Base-by-base conservation (phyloP, 1,140 invertebrate species). In the Chrysoperla carnea region DNA sequence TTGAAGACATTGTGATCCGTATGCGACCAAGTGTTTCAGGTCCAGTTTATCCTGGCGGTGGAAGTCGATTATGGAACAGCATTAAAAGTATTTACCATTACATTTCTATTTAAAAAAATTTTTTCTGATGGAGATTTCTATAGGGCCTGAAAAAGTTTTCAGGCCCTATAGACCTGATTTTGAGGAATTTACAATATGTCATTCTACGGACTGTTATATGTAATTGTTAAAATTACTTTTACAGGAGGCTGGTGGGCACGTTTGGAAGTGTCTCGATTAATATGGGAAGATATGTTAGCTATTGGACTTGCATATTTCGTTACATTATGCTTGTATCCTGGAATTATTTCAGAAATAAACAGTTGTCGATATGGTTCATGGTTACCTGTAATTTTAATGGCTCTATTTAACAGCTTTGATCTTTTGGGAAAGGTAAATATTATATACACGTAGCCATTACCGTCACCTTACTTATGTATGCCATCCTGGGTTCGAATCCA, bases 361-460 rank as follows among this genome's bases (percentile, higher is more conserved):
- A 89, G 83, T 29, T 91, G 86, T 52, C 70, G 70, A 14, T 75
- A 87, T 17, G 74, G 75, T 6, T 76, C 76, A 2, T 92, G 88
- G 87, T 89, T 91, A 84, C 87, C 87, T 0, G 84, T 92, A 2
- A 68, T 91, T 11, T 63, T 93, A 27, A 91, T 93, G 84, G 78
- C 85, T 7, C 67, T 78, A 1, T 92, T 92, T 52, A 92, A 92
- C 54, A 68, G 78, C 1, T 78, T 81, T 37, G 88, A 92, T 64
- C 73, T 91, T 6, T 64, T 88, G 44, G 88, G 85, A 50, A 89
- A 89, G 66, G 80, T 84, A 63, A 50, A 45, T 14, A 33, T 42
- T 39, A 6, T 39, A 15, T 15, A 17, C 23, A 9, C n/a, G n/a
- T n/a, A n/a, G n/a, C n/a, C n/a, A 8, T 37, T 12, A 43, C 8